phyloP scores from a whole-genome alignment of 2,113 vertebrate genomes.

The Sus scrofa region T2T-Sscrofa CM000817.6:122085001-122085500 shows the following conservation, averaged over 20 bases:
- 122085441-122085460: background rate
- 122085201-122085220: background rate
- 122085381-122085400: background rate
- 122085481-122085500: background rate
- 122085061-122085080: background rate
- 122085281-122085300: background rate
- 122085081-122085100: background rate
- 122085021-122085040: background rate
- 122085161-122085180: background rate
- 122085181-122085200: background rate
- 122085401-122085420: background rate
- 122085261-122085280: background rate
- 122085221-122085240: background rate
- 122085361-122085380: background rate
- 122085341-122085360: background rate
- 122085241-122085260: background rate
- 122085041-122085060: background rate
- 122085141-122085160: background rate
- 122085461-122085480: background rate
- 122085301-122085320: background rate
- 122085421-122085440: background rate
- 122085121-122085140: background rate
- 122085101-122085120: background rate
- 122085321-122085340: background rate
- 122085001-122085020: background rate